Evolutionary conservation across 2,113 vertebrate genomes (phyloP), one percentile per base, ranked within the genome.

Genomic region (Laticauda colubrina): DNA sequence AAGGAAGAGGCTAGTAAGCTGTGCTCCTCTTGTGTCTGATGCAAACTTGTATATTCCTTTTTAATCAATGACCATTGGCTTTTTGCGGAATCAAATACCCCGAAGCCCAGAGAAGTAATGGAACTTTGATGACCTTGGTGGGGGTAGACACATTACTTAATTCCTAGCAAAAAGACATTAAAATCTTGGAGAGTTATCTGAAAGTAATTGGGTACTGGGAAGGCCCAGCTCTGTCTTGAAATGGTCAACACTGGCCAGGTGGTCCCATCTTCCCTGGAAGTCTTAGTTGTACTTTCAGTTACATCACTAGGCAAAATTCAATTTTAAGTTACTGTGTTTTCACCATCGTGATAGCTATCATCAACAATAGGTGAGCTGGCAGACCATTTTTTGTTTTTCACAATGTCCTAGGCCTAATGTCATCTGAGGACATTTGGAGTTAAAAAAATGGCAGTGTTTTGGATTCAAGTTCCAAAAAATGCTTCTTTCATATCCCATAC

Each of bases 1-100:
- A 91, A 93, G 55, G 92, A 88, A 87, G 15, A 14, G 53, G 29
- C 9, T 57, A 48, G 81, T 81, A 95, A n/a, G 9, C 89, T 94
- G 23, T 95, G 85, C 94, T 95, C 95, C 10, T 91, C 89, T 14
- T 0, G 4, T 94, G 94, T 95, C 53, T 93, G 90, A 94, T 92
- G 91, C 93, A 90, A 57, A 91, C 92, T 21, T 94, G 93, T 55
- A 51, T 94, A 95, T 93, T 94, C 56, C 56, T 93, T 56, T 90
- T 96, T 94, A 96, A 95, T 96, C 81, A 95, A 93, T 81, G 92
- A 61, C 64, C 95, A 93, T 93, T 90, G 91, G 93, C 89, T 89
- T 92, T 92, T 93, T 94, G 92, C 61, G 24, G 89, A 95, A 94
- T 91, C 87, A 90, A 90, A 48, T 93, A 57, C 18, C 20, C 92